A percentile compares a stretch with the other conserved stretches of the same genome.
These are phyloP conservation scores for Yponomeuta malinellus DNA, from an alignment of 2,888 invertebrate species.

Conservation along the genomic window DNA sequence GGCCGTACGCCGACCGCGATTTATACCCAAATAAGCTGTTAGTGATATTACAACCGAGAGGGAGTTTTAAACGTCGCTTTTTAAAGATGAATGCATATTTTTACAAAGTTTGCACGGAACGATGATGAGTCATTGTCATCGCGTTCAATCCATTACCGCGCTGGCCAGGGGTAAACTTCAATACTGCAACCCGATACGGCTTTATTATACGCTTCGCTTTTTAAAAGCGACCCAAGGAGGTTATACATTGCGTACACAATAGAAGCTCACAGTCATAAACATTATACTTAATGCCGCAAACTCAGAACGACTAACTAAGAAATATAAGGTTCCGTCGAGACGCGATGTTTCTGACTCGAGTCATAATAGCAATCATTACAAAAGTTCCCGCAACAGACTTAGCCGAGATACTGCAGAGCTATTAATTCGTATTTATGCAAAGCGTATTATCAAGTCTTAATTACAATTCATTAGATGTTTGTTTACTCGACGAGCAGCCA, in stretches of 20 bases:
- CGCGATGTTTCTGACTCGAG: slow-evolving; percentile 57
- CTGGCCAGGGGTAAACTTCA: background rate
- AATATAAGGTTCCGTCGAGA: slow-evolving; percentile 58
- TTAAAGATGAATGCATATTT: slow-evolving; percentile 53
- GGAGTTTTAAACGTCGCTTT: slow-evolving; percentile 63
- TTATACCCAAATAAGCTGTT: slow-evolving; percentile 57
- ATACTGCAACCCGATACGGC: slow-evolving; percentile 19
- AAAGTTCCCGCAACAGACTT: slow-evolving; percentile 62
- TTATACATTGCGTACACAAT: slow-evolving; percentile 47
- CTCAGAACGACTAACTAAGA: slow-evolving; percentile 61
- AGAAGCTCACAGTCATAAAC: slow-evolving; percentile 38
- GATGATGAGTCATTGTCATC: slow-evolving; percentile 56
- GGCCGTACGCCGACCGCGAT: slow-evolving; percentile 29
- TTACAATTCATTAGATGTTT: slow-evolving; percentile 32
- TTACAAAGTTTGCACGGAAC: slow-evolving; percentile 37
- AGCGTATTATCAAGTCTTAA: slow-evolving; percentile 49
- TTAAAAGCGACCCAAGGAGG: slow-evolving; percentile 39
- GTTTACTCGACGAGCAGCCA: background rate
- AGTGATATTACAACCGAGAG: slow-evolving; percentile 58
- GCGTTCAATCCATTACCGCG: slow-evolving; percentile 47
- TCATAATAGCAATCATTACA: slow-evolving; percentile 71
- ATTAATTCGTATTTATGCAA: slow-evolving; percentile 60
- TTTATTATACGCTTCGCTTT: slow-evolving; percentile 15
- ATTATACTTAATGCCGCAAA: slow-evolving; percentile 41
- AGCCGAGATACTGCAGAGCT: slow-evolving; percentile 51